Evolutionary conservation across 2,797 vertebrate species (phyloP).

Genomic region (Muscicapa striata): DNA sequence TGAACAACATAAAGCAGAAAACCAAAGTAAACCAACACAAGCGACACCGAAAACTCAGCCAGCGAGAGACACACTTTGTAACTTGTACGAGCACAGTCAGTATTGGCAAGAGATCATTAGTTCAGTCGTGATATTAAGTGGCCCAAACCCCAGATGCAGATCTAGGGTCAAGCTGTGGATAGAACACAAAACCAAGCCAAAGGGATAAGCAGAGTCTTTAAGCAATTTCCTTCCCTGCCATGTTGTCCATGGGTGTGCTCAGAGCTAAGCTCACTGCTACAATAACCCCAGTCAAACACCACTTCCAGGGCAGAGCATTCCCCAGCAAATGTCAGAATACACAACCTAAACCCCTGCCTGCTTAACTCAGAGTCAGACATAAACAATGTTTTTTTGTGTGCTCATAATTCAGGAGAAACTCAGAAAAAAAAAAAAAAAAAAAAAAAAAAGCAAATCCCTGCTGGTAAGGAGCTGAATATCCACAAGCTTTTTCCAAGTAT

Average conservation of each 20-base stretch:
- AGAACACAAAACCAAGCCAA: background rate
- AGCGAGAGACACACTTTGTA: background rate
- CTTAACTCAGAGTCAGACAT: background rate
- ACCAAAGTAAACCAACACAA: background rate
- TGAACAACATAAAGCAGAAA: constrained; percentile 8
- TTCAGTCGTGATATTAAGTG: background rate
- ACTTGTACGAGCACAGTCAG: background rate
- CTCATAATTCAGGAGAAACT: background rate
- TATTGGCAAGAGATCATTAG: background rate
- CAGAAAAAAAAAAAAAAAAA: background rate
- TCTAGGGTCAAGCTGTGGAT: background rate
- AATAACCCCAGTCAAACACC: background rate
- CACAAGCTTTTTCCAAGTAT: background rate
- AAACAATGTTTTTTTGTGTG: background rate
- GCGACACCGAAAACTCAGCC: background rate
- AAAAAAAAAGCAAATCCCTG: background rate
- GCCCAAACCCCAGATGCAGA: background rate
- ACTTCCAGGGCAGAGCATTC: background rate
- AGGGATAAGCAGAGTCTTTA: background rate
- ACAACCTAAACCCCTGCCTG: background rate
- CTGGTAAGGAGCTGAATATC: background rate
- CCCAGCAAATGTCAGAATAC: background rate
- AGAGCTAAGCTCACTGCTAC: background rate
- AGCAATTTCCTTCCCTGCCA: background rate
- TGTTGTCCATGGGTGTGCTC: background rate